These are phyloP conservation scores for Neotoxoptera formosana DNA, from an alignment of 1,140 invertebrate species.

Conservation along the genomic window DNA sequence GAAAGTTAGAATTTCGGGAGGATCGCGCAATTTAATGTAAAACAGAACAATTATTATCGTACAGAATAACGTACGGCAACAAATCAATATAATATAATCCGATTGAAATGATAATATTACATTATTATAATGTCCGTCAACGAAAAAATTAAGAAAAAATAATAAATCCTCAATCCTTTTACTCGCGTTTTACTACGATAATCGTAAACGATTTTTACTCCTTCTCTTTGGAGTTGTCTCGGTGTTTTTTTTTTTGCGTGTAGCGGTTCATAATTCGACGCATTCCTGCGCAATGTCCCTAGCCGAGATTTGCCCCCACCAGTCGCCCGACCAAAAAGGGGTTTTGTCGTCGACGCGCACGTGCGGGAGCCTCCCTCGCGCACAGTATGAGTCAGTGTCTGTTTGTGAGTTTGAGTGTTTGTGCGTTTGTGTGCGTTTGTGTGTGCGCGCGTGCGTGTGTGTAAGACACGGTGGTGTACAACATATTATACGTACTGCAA, in stretches of 20 bases:
- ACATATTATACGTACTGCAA: background rate
- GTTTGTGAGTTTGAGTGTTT: too few relatives aligned
- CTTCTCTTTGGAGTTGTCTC: background rate
- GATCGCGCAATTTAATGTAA: background rate
- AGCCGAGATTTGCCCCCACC: slow-evolving; percentile 19
- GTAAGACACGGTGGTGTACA: background rate
- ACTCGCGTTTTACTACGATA: slow-evolving; percentile 41
- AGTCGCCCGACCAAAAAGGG: background rate
- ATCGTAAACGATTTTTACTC: slow-evolving; percentile 31
- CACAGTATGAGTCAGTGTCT: background rate
- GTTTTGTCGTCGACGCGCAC: background rate
- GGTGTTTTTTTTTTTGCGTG: slow-evolving; percentile 24
- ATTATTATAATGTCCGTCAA: background rate
- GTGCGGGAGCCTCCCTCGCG: background rate
- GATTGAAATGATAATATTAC: background rate
- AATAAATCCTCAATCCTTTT: slow-evolving; percentile 7
- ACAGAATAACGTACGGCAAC: background rate
- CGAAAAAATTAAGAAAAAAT: background rate
- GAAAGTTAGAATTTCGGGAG: background rate
- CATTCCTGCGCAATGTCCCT: slow-evolving; percentile 45
- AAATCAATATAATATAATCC: background rate
- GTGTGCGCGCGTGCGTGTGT: background rate
- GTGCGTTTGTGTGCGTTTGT: background rate
- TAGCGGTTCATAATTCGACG: slow-evolving; percentile 29
- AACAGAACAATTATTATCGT: background rate